These are phyloP conservation scores for Cantharis nigra DNA, from an alignment of 2,888 invertebrate species.

Conservation along the genomic window DNA sequence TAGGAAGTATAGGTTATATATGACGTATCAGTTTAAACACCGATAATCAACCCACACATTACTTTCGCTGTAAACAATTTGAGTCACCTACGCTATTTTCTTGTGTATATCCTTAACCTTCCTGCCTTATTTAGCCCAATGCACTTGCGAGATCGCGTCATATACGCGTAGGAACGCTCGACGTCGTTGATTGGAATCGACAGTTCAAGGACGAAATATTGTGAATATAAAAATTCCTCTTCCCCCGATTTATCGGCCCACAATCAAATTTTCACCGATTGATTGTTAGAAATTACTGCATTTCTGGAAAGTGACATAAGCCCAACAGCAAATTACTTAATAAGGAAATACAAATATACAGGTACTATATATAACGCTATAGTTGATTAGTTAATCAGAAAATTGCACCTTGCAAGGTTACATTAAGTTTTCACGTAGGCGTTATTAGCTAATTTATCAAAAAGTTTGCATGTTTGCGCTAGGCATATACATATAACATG, in stretches of 20 bases:
- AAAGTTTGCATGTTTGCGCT: background rate
- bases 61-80: slow-evolving; percentile 36
- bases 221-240: slow-evolving; percentile 21
- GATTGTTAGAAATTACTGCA: background rate
- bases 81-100: slow-evolving; percentile 23
- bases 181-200: slow-evolving; percentile 27
- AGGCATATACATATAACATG: background rate
- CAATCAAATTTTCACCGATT: background rate
- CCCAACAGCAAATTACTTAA: slow-evolving; percentile 18
- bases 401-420: slow-evolving; percentile 23
- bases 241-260: slow-evolving; percentile 9
- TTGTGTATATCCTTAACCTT: slow-evolving; percentile 35
- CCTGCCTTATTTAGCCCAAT: slow-evolving; percentile 32
- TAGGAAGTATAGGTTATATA: slow-evolving; percentile 31
- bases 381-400: background rate
- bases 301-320: background rate
- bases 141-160: slow-evolving; percentile 27
- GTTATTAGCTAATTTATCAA: background rate
- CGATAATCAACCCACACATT: slow-evolving; percentile 30
- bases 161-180: slow-evolving; percentile 21
- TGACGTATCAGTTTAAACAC: slow-evolving; percentile 36
- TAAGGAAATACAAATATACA: slow-evolving; percentile 20
- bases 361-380: background rate
- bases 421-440: slow-evolving; percentile 4
- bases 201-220: slow-evolving; percentile 30